Percentiles rank a stretch among this genome's conserved stretches.
Conservation (phyloP, 1,140 invertebrate species). For the Whitmania pigra region DNA sequence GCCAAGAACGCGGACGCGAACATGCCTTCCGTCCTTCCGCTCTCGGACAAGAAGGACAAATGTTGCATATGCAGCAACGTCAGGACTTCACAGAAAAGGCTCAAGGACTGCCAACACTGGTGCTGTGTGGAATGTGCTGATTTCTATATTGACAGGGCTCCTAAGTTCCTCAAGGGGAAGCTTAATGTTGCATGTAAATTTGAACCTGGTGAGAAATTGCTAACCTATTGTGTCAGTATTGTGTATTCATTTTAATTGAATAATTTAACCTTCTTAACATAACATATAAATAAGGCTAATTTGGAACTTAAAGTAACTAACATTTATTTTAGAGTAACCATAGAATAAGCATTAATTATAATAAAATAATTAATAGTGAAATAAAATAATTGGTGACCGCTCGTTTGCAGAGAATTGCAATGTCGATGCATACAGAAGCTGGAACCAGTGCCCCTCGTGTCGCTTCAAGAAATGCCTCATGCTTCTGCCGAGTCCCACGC, state of each 20-base stretch:
- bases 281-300: too few species aligned
- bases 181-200: not conserved
- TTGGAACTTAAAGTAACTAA: too few species aligned
- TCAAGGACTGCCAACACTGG: constrained; percentile 2
- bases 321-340: too few species aligned
- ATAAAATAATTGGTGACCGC: not conserved
- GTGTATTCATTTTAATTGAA: not conserved
- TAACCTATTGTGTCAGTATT: not conserved
- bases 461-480: constrained; percentile 23
- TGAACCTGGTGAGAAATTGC: not conserved
- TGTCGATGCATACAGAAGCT: constrained; percentile 11
- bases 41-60: constrained; percentile 5
- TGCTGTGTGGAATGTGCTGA: constrained; percentile 7
- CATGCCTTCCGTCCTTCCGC: constrained; percentile 29
- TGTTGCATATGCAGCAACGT: not conserved
- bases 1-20: constrained; percentile 36
- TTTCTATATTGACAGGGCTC: constrained; percentile 2
- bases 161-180: constrained; percentile 1
- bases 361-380: too few species aligned
- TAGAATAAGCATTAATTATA: too few species aligned
- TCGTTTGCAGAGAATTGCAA: constrained; percentile 24
- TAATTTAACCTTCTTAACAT: too few species aligned
- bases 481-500: constrained; percentile 6
- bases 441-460: constrained; percentile 21
- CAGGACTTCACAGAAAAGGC: not conserved